These are phyloP conservation scores for Megaleporinus macrocephalus DNA, from an alignment of 2,113 vertebrate species.

Conservation along the genomic window DNA sequence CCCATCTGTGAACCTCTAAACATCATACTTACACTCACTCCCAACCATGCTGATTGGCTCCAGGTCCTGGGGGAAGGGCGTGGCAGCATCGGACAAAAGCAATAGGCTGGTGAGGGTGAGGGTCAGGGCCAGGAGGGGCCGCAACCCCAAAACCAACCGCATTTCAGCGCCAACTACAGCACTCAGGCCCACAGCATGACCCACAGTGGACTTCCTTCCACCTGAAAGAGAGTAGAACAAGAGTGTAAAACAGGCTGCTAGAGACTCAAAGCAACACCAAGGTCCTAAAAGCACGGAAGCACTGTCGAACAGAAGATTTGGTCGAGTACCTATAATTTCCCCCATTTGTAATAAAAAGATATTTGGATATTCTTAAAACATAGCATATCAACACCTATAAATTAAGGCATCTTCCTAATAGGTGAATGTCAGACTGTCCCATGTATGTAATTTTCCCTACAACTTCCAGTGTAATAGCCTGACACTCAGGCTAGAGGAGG, in stretches of 20 bases:
- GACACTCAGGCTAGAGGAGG: not conserved
- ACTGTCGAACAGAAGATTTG: not conserved
- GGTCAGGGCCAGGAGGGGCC: constrained; percentile 66
- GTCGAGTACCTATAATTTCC: not conserved
- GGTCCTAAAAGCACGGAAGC: too few species aligned
- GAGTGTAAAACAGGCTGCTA: not conserved
- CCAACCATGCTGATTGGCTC: constrained; percentile 77
- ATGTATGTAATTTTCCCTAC: not conserved
- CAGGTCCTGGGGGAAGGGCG: constrained; percentile 80
- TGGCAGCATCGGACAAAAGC: constrained; percentile 64
- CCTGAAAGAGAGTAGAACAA: constrained; percentile 51
- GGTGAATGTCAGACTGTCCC: not conserved
- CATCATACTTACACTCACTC: constrained; percentile 73
- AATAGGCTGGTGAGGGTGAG: constrained; percentile 66
- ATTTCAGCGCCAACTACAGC: constrained; percentile 68
- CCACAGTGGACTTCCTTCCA: constrained; percentile 56
- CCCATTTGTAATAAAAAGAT: not conserved
- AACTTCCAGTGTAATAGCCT: not conserved
- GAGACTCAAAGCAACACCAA: not conserved
- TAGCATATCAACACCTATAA: not conserved
- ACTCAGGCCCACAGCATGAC: constrained; percentile 77
- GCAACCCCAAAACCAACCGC: constrained; percentile 70
- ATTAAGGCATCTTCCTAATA: not conserved
- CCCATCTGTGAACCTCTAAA: not conserved
- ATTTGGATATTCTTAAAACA: not conserved